Conservation (phyloP, 1,140 invertebrate species). For the Carposina sasakii region DNA sequence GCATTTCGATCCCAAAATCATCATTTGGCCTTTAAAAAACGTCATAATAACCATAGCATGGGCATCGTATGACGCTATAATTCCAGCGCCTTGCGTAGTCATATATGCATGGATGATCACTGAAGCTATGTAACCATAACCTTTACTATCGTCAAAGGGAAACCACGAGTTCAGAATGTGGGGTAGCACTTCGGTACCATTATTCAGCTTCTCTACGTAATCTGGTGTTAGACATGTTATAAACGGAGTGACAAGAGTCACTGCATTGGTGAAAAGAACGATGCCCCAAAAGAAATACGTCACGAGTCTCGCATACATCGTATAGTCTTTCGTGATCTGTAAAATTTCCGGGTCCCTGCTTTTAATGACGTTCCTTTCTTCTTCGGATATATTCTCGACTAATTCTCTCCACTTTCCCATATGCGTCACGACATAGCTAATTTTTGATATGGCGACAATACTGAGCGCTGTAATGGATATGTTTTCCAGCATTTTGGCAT, state of each 20-base stretch:
- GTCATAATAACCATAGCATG: slow-evolving; percentile 33
- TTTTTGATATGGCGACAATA: slow-evolving; percentile 32
- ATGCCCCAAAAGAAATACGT: slow-evolving; percentile 41
- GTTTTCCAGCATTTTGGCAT: slow-evolving; percentile 39
- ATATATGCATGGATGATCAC: slow-evolving; percentile 33
- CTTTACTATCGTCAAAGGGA: slow-evolving; percentile 41
- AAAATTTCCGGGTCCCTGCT: no score
- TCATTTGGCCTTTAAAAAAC: no score
- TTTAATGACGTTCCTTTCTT: slow-evolving; percentile 1
- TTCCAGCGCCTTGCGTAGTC: slow-evolving; percentile 27
- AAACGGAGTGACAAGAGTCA: slow-evolving; percentile 31
- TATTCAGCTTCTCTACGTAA: slow-evolving; percentile 31
- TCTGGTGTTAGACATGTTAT: slow-evolving; percentile 28
- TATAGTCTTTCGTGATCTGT: slow-evolving; percentile 35
- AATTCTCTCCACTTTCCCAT: slow-evolving; percentile 17
- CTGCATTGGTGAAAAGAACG: slow-evolving; percentile 29
- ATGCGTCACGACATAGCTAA: slow-evolving; percentile 17
- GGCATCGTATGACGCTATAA: slow-evolving; percentile 41
- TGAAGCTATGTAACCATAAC: slow-evolving; percentile 35
- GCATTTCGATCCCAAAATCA: slow-evolving; percentile 38
- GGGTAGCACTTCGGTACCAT: slow-evolving; percentile 32
- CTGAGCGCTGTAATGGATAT: slow-evolving; percentile 37
- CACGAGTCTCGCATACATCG: slow-evolving; percentile 33
- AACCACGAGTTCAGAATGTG: slow-evolving; percentile 51
- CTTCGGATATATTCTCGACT: slow-evolving; percentile 15